These are phyloP conservation scores for Notolabrus celidotus DNA, from an alignment of 2,797 vertebrate species.

Conservation along the genomic window DNA sequence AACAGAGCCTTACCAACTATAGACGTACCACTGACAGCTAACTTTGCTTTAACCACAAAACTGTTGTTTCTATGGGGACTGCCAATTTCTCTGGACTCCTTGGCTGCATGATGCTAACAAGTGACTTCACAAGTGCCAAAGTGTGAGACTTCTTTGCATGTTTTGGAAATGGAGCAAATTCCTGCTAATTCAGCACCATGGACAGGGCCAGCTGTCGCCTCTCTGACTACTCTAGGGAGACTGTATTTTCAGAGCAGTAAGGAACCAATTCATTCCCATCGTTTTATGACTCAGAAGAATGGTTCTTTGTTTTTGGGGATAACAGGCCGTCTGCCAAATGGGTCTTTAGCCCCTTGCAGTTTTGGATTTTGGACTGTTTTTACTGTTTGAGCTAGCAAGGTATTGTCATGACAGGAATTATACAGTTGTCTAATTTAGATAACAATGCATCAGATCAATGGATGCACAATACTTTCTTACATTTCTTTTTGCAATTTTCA, in stretches of 20 bases:
- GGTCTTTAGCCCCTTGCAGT: neutral
- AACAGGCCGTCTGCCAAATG: neutral
- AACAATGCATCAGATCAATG: neutral
- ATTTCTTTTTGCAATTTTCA: no score
- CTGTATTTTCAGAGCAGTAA: neutral
- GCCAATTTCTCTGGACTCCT: neutral
- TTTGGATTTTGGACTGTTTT: neutral
- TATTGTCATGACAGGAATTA: neutral
- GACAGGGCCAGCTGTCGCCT: neutral
- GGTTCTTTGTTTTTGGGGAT: neutral
- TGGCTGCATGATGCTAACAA: neutral
- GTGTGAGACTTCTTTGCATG: conserved; percentile 3
- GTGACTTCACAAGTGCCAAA: neutral
- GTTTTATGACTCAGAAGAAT: neutral
- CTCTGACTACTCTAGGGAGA: neutral
- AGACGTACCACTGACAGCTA: neutral
- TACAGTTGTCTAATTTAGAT: no score
- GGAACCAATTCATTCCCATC: neutral
- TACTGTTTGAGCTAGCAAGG: neutral
- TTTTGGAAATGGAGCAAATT: neutral
- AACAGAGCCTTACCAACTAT: no score
- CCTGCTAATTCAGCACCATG: neutral
- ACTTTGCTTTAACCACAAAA: neutral
- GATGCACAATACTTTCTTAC: neutral
- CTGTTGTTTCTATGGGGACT: neutral